A percentile compares a stretch with the other conserved stretches of the same genome.
These are phyloP conservation scores for Pogona vitticeps DNA, from an alignment of 2,113 vertebrate genomes.

Conservation along the genomic window DNA sequence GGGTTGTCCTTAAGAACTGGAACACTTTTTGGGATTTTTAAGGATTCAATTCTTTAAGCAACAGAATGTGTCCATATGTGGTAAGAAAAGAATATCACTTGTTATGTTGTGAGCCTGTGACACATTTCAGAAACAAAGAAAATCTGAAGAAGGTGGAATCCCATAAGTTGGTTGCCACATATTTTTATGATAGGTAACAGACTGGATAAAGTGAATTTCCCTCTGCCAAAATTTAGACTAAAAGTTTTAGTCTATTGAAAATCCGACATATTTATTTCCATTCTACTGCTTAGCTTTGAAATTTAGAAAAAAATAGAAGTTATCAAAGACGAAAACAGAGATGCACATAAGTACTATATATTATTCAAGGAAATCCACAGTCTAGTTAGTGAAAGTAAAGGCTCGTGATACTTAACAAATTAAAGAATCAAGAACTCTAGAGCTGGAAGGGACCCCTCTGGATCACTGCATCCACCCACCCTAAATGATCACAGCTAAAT, in stretches of 20 bases:
- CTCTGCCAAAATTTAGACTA: not conserved
- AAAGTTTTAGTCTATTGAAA: not conserved
- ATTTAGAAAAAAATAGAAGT: not conserved
- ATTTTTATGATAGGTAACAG: not conserved
- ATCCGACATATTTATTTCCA: not conserved
- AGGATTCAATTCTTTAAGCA: not conserved
- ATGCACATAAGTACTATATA: not conserved
- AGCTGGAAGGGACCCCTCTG: too few relatives aligned
- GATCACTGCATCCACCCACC: too few relatives aligned
- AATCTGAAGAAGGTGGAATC: not conserved
- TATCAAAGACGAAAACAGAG: not conserved
- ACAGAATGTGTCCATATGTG: too few relatives aligned
- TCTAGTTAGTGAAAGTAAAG: too few relatives aligned
- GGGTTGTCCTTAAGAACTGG: slow-evolving; percentile 7
- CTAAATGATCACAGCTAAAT: too few relatives aligned
- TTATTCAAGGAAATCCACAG: too few relatives aligned
- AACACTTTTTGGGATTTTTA: slow-evolving; percentile 42
- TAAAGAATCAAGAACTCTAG: too few relatives aligned
- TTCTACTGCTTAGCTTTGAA: not conserved
- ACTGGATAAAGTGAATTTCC: not conserved
- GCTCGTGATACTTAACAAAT: too few relatives aligned
- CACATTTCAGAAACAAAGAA: rapidly evolving
- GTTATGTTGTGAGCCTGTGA: rapidly evolving
- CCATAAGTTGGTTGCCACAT: not conserved
- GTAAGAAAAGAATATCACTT: too few relatives aligned